These are phyloP conservation scores for Micrastur ruficollis DNA, from an alignment of 2,797 vertebrate species.

Conservation along the genomic window DNA sequence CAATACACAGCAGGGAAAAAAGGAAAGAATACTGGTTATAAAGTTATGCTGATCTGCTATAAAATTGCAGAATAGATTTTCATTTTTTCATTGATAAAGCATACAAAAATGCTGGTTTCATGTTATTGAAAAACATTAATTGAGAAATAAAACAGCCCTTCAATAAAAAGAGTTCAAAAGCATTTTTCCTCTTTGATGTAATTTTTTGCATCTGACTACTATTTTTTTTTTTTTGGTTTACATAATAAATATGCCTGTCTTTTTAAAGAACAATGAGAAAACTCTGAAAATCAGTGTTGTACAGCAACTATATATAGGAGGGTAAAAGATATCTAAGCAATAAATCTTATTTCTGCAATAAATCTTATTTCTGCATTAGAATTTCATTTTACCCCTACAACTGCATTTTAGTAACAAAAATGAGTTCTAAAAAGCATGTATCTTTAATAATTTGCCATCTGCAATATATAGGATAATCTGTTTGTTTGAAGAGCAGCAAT, in stretches of 20 bases:
- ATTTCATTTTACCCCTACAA: neutral
- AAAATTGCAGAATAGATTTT: neutral
- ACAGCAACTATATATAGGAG: neutral
- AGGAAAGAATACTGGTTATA: neutral
- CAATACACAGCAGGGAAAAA: neutral
- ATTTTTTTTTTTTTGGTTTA: neutral
- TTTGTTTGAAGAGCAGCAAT: neutral
- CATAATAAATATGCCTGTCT: neutral
- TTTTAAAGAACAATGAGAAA: neutral
- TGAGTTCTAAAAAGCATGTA: neutral
- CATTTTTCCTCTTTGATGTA: neutral
- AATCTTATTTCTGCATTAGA: neutral
- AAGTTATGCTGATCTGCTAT: neutral
- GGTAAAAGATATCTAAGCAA: neutral
- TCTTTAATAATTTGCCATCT: conserved; percentile 13
- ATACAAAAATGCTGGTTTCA: neutral
- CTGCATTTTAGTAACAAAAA: neutral
- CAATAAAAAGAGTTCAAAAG: neutral
- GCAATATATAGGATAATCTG: neutral
- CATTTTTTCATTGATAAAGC: neutral
- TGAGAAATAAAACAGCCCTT: neutral
- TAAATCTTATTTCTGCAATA: neutral
- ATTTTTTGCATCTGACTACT: neutral
- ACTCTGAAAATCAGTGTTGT: neutral
- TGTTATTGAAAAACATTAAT: neutral